A percentile compares a stretch with the other conserved stretches of the same genome.
Conservation (phyloP, 2,113 vertebrate genomes). For the Heterochromis multidens region DNA sequence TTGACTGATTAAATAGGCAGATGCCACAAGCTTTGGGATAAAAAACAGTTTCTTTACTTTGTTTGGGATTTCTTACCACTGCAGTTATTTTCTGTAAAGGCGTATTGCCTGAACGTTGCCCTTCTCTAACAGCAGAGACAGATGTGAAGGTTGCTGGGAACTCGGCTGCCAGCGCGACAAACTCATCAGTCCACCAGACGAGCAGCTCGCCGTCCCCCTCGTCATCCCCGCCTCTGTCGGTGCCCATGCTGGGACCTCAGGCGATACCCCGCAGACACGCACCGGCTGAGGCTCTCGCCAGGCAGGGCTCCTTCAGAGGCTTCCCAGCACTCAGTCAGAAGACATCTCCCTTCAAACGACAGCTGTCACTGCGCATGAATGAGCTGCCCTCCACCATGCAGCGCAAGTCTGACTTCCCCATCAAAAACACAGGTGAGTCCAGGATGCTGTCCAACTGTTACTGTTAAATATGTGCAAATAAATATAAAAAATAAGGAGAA, state of each 20-base stretch:
- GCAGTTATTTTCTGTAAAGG: background rate
- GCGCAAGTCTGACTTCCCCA: constrained; percentile 95
- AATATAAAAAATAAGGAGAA: background rate
- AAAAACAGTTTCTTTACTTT: background rate
- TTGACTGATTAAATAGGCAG: background rate
- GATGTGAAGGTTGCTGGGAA: constrained; percentile 69
- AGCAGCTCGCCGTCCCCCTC: constrained; percentile 74
- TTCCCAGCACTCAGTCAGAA: constrained; percentile 96
- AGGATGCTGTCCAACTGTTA: background rate
- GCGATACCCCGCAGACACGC: constrained; percentile 93
- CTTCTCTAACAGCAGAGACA: constrained; percentile 74
- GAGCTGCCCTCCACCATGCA: constrained; percentile 96
- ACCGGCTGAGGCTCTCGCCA: constrained; percentile 89
- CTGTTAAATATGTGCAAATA: background rate
- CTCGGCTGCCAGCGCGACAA: constrained; percentile 15
- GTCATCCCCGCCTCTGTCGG: constrained; percentile 84
- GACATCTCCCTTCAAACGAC: constrained; percentile 97
- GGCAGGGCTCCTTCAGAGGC: constrained; percentile 95
- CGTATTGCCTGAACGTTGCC: background rate
- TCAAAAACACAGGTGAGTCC: constrained; percentile 86
- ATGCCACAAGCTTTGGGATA: background rate
- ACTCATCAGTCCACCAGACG: constrained; percentile 67
- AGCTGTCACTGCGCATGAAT: constrained; percentile 92
- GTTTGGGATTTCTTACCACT: background rate
- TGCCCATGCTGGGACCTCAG: constrained; percentile 74